Percentiles rank a stretch among this genome's conserved stretches.
phyloP scores from a whole-genome alignment of 2,888 invertebrate species.

The Caenorhabditis angaria region DNA sequence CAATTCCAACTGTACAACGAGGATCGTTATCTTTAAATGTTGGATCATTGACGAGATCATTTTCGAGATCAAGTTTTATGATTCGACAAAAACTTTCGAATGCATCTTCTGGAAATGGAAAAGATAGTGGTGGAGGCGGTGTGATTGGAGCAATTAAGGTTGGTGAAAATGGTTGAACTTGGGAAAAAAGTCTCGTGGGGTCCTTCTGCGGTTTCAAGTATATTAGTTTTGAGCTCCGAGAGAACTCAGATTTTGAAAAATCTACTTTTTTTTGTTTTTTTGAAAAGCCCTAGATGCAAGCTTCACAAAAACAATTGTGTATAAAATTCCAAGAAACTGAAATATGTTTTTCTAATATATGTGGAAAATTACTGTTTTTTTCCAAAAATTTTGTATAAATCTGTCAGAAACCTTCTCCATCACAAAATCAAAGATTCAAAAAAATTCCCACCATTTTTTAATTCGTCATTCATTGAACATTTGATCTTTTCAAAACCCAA shows the following conservation, averaged over 20 bases:
- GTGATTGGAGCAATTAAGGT: constrained; percentile 30
- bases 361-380: no score
- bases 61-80: constrained; percentile 40
- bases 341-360: no score
- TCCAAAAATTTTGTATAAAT: no score
- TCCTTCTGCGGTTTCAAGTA: not conserved
- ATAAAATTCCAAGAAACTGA: no score
- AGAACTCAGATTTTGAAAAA: not conserved
- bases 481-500: no score
- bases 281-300: no score
- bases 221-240: not conserved
- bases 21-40: constrained; percentile 28
- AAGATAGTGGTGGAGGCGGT: constrained; percentile 14
- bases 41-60: constrained; percentile 23
- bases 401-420: no score
- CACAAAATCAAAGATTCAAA: no score
- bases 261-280: no score
- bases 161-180: not conserved
- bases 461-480: no score
- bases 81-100: constrained; percentile 30
- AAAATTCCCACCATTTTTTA: no score
- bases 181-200: not conserved
- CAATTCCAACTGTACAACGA: constrained; percentile 12
- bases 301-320: no score
- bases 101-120: constrained; percentile 17